These are phyloP conservation scores for Cynodonichthys magdalenae DNA, from an alignment of 2,797 vertebrate species.

Conservation along the genomic window DNA sequence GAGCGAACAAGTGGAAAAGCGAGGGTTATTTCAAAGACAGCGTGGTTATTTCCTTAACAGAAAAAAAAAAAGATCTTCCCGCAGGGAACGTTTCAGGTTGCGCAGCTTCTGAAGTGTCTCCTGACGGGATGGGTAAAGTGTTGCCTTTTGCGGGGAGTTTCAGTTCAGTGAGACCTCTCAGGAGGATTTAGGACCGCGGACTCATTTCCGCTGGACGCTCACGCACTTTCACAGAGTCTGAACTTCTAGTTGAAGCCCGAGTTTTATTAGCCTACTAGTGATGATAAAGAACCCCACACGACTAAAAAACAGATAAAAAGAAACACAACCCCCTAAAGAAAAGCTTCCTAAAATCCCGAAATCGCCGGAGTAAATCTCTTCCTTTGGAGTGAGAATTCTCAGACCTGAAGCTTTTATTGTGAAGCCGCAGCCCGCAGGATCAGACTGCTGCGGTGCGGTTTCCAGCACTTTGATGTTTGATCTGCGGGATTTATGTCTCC, in stretches of 20 bases:
- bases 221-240: not conserved
- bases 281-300: not conserved
- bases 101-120: not conserved
- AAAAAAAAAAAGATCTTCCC: not conserved
- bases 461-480: slow-evolving; percentile 67
- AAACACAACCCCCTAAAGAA: not conserved
- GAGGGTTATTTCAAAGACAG: not conserved
- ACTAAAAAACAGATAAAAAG: not conserved
- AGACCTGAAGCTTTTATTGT: slow-evolving; percentile 37
- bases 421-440: slow-evolving; percentile 21
- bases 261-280: not conserved
- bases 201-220: not conserved
- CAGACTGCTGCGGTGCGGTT: slow-evolving; percentile 43
- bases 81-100: not conserved
- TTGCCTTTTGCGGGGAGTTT: not conserved
- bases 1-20: slow-evolving; percentile 18
- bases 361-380: slow-evolving; percentile 2
- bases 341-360: slow-evolving; percentile 1
- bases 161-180: not conserved
- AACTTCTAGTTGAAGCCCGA: not conserved
- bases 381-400: not conserved
- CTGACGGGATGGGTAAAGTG: slow-evolving; percentile 21
- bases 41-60: not conserved
- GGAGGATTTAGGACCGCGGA: no score
- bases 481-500: slow-evolving; percentile 55